These are phyloP conservation scores for Bolinopsis microptera DNA, from an alignment of 37 sponge, comb jelly and placozoan species.

Conservation along the genomic window DNA sequence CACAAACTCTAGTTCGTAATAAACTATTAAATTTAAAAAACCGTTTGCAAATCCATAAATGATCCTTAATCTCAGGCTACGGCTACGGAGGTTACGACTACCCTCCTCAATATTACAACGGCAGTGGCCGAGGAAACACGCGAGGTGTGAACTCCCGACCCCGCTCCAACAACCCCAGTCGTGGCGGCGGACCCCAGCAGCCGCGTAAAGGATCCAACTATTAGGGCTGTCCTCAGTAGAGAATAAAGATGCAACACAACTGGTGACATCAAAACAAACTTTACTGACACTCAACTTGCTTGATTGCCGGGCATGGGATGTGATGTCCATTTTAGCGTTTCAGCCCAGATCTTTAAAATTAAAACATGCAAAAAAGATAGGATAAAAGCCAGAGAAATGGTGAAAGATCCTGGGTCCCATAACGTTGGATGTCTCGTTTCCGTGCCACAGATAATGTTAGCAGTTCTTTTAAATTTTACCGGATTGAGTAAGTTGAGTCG, in stretches of 20 bases:
- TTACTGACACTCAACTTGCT: neutral
- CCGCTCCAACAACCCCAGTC: neutral
- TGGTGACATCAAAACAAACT: neutral
- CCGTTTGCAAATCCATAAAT: too few relatives aligned
- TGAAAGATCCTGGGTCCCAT: neutral
- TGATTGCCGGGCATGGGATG: neutral
- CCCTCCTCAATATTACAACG: neutral
- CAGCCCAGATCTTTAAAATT: neutral
- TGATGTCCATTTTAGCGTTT: neutral
- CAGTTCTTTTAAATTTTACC: neutral
- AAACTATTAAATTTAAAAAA: too few relatives aligned
- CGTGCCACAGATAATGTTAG: neutral
- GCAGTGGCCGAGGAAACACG: neutral
- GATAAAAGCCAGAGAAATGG: neutral
- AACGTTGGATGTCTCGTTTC: neutral
- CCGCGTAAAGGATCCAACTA: constrained; percentile 52
- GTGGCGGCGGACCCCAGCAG: neutral
- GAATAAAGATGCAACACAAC: constrained; percentile 21
- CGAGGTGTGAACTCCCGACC: neutral
- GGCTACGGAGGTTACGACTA: constrained; percentile 29
- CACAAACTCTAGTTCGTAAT: too few relatives aligned
- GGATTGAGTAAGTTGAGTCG: neutral
- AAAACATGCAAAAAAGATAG: neutral
- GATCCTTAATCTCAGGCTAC: too few relatives aligned
- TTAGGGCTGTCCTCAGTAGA: constrained; percentile 11